These are phyloP conservation scores for Parnassius glacialis DNA, from an alignment of 2,888 invertebrate genomes.

Conservation along the genomic window DNA sequence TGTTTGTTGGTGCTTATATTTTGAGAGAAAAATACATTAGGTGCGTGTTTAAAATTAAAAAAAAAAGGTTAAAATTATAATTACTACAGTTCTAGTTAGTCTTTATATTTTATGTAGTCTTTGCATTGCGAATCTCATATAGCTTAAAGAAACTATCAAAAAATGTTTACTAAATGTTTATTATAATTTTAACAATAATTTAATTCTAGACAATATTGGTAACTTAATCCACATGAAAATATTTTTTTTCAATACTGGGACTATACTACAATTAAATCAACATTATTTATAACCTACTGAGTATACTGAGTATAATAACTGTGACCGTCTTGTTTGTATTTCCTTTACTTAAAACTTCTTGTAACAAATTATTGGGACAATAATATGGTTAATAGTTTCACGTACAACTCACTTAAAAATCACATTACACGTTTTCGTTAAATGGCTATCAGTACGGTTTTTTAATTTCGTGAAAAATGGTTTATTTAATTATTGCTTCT, in stretches of 20 bases:
- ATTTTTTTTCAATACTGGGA: constrained; percentile 12
- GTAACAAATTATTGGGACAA: background rate
- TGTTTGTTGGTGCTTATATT: too few relatives aligned
- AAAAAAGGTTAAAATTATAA: too few relatives aligned
- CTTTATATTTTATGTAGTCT: too few relatives aligned
- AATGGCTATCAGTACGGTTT: constrained; percentile 28
- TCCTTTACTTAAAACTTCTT: background rate
- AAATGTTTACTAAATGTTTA: too few relatives aligned
- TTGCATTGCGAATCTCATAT: too few relatives aligned
- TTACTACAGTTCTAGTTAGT: too few relatives aligned
- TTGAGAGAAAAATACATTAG: too few relatives aligned
- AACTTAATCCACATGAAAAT: constrained; percentile 3
- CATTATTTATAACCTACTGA: constrained; percentile 10
- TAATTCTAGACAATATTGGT: constrained; percentile 19
- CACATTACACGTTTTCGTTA: constrained; percentile 13
- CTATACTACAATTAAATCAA: constrained; percentile 13
- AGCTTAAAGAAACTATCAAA: too few relatives aligned
- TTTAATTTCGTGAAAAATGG: constrained; percentile 17
- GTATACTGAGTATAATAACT: constrained; percentile 1
- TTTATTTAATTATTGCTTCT: constrained; percentile 19
- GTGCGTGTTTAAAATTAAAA: too few relatives aligned
- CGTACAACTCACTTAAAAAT: constrained; percentile 6
- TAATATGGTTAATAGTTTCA: background rate
- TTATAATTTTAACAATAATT: constrained; percentile 14
- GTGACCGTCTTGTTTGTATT: constrained; percentile 4